These are phyloP conservation scores for Pitta sordida DNA, from an alignment of 2,113 vertebrate species.

Conservation along the genomic window DNA sequence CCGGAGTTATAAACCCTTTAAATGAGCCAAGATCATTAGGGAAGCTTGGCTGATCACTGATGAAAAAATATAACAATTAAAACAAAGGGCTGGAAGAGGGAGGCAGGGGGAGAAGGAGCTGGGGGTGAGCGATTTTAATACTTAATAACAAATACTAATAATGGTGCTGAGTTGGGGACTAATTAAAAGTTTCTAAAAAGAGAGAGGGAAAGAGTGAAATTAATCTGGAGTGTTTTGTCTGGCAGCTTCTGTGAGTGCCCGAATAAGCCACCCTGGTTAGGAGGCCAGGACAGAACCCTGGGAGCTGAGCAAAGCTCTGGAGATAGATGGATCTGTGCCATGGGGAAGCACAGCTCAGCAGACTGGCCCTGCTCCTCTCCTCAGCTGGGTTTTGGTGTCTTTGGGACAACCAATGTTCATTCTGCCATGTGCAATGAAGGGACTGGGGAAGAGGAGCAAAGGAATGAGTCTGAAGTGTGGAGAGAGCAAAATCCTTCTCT, in stretches of 20 bases:
- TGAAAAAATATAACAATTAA: slow-evolving; percentile 80
- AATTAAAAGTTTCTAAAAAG: slow-evolving; percentile 78
- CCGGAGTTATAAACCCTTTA: slow-evolving; percentile 72
- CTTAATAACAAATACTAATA: slow-evolving; percentile 78
- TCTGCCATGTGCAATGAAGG: background rate
- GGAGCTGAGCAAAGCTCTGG: background rate
- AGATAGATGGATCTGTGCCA: background rate
- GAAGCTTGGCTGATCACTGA: slow-evolving; percentile 77
- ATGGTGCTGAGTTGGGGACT: slow-evolving; percentile 60
- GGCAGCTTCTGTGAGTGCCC: background rate
- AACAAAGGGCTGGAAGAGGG: slow-evolving; percentile 58
- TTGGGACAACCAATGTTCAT: background rate
- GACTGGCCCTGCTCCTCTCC: background rate
- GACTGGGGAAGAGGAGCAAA: background rate
- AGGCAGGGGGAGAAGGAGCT: slow-evolving; percentile 40
- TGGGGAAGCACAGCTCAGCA: background rate
- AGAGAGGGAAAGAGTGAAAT: slow-evolving; percentile 43
- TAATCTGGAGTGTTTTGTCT: slow-evolving; percentile 49
- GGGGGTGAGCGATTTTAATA: slow-evolving; percentile 64
- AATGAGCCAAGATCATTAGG: slow-evolving; percentile 78
- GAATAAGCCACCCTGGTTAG: background rate
- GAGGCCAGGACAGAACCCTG: background rate
- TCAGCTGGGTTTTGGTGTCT: background rate
- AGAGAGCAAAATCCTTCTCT: background rate
- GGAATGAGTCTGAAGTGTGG: background rate